Evolutionary conservation across 1,140 invertebrate genomes (phyloP), one percentile per base, ranked within the genome.

Genomic region (Nixonia krombeini): DNA sequence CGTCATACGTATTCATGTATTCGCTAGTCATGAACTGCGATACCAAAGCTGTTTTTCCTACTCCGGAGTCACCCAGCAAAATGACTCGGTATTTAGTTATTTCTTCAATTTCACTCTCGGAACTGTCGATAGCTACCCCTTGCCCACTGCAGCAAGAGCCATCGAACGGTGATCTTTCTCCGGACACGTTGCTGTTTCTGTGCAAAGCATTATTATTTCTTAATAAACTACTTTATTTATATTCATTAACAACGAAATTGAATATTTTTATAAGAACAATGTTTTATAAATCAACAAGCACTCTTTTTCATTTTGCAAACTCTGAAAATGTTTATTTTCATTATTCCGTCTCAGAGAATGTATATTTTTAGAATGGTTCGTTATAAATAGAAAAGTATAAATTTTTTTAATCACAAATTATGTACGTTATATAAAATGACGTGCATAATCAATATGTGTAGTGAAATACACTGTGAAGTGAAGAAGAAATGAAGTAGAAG

Each of bases 21-120:
- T 97, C 95, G 42, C 94, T 96, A 4, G 94, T 96, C 92, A 96
- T 95, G 76, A 96, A 96, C 80, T 97, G 95, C 0, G 92, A 93
- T 0, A 94, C 92, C 2, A 96, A 85, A 0, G 94, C 92, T 0
- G 94, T 94, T 83, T 96, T 96, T 0, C 95, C 95, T 17, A 96
- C 94, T 0, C 93, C 94, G 0, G 91, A 88, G 66, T 93, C 93
- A 0, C 95, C 94, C 8, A 95, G 83, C 63, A 96, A 86, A 0
- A 95, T 92, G 4, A 96, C 93, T 8, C 92, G 87, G 80, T 93
- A 92, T 75, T 92, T 92, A 12, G 88, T 86, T 64, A 89, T 83
- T 62, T 87, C 87, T 5, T 87, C 85, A 3, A 86, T 86, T 44
- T 88, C 87, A 35, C 87, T 87, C 0, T 87, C 86, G 1, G 87